phyloP scores from a whole-genome alignment of 1,140 invertebrate genomes.

The Carposina sasakii region DNA sequence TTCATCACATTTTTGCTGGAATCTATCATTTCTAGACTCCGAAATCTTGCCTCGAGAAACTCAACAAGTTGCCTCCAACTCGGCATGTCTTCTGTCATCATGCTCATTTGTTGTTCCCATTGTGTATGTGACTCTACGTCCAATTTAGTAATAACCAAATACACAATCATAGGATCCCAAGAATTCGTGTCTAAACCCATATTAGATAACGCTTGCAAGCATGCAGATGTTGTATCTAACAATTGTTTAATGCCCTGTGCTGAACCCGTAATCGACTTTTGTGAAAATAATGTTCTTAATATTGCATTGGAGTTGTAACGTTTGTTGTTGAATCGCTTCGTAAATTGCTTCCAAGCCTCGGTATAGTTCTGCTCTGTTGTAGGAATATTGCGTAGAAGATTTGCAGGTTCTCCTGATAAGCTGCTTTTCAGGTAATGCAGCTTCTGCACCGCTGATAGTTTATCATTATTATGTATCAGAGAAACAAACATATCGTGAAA shows the following conservation, averaged over 20 bases:
- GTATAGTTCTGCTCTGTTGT: neutral
- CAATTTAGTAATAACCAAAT: constrained; percentile 27
- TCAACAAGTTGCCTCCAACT: constrained; percentile 17
- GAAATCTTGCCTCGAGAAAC: constrained; percentile 23
- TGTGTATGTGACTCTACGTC: constrained; percentile 27
- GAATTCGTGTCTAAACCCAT: neutral
- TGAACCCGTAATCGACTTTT: neutral
- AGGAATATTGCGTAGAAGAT: neutral
- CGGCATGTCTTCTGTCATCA: constrained; percentile 21
- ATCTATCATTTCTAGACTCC: constrained; percentile 25
- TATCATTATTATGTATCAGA: constrained; percentile 9
- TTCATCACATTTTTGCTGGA: too few relatives aligned
- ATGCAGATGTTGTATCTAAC: neutral
- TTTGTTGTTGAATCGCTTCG: neutral
- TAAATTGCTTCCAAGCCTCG: neutral
- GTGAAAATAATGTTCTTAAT: neutral
- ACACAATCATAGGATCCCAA: constrained; percentile 15
- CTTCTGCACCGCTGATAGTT: constrained; percentile 14
- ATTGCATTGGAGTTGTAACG: neutral
- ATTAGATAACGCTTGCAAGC: too few relatives aligned
- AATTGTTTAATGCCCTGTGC: neutral
- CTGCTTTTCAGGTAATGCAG: constrained; percentile 15
- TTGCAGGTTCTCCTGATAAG: neutral
- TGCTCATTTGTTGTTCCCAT: constrained; percentile 27
- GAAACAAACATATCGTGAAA: constrained; percentile 15